Conservation (phyloP, 1,140 invertebrate species). For the Dendrolimus kikuchii region DNA sequence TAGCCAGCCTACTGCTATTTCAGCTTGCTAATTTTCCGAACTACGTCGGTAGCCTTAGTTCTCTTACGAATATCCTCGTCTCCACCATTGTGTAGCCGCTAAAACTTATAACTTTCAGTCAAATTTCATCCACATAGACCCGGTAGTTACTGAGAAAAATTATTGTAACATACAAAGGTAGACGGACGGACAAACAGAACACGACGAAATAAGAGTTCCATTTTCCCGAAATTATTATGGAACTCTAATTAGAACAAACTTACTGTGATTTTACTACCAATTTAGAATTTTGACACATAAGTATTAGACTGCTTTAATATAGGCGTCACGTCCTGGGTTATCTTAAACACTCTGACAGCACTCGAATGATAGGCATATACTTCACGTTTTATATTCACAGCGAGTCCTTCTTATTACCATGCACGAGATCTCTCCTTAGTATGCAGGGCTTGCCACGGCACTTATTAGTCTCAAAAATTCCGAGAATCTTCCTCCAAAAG, state of each 20-base stretch:
- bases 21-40: too few species aligned
- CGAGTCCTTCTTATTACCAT: constrained; percentile 50
- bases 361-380: constrained; percentile 31
- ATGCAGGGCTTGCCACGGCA: constrained; percentile 55
- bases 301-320: constrained; percentile 21
- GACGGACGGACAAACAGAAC: too few species aligned
- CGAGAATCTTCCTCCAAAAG: constrained; percentile 45
- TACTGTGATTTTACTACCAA: neutral
- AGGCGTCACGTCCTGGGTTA: constrained; percentile 26
- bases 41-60: too few species aligned
- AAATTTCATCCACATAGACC: too few species aligned
- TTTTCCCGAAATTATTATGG: neutral
- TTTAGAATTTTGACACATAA: constrained; percentile 9
- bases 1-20: too few species aligned
- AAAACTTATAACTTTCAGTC: too few species aligned
- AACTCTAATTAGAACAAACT: neutral
- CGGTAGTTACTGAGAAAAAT: too few species aligned
- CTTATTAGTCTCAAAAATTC: constrained; percentile 70
- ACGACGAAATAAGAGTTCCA: too few species aligned
- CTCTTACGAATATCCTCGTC: too few species aligned
- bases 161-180: too few species aligned
- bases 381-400: constrained; percentile 58
- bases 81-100: too few species aligned
- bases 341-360: constrained; percentile 31
- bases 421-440: constrained; percentile 58